Conservation (phyloP, 2,113 vertebrate genomes). For the Stomatorhinus ivindoensis region DNA sequence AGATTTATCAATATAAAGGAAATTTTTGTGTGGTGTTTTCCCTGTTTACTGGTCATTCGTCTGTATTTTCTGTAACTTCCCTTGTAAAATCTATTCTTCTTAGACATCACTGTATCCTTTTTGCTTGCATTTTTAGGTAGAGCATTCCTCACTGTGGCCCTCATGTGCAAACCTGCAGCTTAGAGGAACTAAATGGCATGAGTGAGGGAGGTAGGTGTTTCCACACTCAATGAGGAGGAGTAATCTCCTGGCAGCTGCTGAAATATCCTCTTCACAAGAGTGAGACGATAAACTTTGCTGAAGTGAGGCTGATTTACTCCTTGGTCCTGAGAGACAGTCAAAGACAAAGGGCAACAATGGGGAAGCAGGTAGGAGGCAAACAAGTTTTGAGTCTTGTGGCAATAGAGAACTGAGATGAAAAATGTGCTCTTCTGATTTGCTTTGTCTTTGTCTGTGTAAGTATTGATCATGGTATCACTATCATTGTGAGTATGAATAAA, state of each 20-base stretch:
- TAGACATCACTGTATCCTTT: neutral
- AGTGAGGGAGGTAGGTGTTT: neutral
- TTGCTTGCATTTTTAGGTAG: neutral
- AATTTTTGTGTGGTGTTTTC: neutral
- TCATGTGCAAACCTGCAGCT: neutral
- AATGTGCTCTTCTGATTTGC: neutral
- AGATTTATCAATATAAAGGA: neutral
- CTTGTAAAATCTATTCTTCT: neutral
- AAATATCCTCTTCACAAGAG: neutral
- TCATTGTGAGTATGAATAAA: neutral
- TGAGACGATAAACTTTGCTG: neutral
- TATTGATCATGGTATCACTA: neutral
- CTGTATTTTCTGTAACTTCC: neutral
- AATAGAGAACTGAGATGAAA: neutral
- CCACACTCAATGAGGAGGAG: neutral
- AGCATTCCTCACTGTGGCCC: neutral
- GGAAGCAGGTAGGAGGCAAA: constrained; percentile 4
- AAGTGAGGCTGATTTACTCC: neutral
- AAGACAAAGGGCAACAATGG: neutral
- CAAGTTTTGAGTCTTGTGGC: neutral
- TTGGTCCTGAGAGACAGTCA: neutral
- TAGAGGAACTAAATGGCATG: neutral
- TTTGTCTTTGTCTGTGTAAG: neutral
- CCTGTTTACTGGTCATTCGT: neutral
- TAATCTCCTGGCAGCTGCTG: neutral